These are phyloP conservation scores for Eupeodes luniger DNA, from an alignment of 2,888 invertebrate species.

Conservation along the genomic window DNA sequence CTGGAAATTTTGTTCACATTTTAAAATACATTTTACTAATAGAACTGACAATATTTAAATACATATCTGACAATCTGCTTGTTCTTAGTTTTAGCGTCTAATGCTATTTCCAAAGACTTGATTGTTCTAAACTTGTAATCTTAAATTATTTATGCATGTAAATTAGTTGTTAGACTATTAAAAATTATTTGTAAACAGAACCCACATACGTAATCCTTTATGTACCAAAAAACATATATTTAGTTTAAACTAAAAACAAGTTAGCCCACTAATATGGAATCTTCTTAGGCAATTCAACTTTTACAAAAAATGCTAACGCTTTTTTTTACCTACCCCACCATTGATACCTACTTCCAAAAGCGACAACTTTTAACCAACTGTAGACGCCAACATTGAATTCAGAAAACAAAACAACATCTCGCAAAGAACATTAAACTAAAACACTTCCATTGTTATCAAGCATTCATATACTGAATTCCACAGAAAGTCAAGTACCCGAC, in stretches of 20 bases:
- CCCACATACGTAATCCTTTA: neutral
- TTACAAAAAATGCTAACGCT: neutral
- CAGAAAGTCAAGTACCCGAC: constrained; percentile 39
- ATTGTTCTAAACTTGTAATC: too few species aligned
- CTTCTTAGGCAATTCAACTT: constrained; percentile 21
- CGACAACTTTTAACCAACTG: neutral
- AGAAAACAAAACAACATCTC: neutral
- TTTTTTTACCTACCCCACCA: neutral
- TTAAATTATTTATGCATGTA: too few species aligned
- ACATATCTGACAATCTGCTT: too few species aligned
- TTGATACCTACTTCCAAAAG: neutral
- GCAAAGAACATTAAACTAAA: constrained; percentile 17
- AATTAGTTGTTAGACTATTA: too few species aligned
- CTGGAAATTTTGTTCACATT: too few species aligned
- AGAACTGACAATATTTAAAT: too few species aligned
- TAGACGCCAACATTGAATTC: too few species aligned
- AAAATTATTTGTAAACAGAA: too few species aligned
- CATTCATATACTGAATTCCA: constrained; percentile 54
- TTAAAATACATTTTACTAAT: too few species aligned
- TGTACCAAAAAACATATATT: neutral
- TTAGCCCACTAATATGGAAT: neutral
- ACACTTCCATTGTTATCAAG: constrained; percentile 40
- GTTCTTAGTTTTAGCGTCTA: too few species aligned
- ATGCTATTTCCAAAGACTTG: too few species aligned
- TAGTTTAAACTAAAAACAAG: neutral